Evolutionary conservation across 2,888 invertebrate genomes (phyloP), one percentile per base, ranked within the genome.

Genomic region (Diarsia brunnea): DNA sequence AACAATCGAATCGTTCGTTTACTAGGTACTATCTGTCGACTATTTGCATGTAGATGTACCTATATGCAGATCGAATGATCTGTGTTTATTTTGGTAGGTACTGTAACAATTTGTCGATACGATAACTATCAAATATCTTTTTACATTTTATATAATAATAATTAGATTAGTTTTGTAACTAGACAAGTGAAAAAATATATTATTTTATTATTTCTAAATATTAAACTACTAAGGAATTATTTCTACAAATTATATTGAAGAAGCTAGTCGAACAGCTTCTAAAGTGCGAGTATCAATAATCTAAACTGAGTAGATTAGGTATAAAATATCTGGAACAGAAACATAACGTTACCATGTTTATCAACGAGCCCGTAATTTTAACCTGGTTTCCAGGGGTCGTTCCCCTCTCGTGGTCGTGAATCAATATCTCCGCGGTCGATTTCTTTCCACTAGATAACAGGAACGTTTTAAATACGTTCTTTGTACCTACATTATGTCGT

Each of bases 371-470:
- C 53, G 69, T 43, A n/a, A 55, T 55, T 68, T 43, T 60, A 27
- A 55, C 53, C 45, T 67, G 38, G 38, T 63, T 53, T 55, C 14
- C 67, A 58, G 45, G 47, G 82, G 76, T 84, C 81, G 60, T 77
- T 81, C 63, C 74, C 71, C 76, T 81, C 69, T 31, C 60, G 27
- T 19, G 60, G 31, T 75, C 31, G 64, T 75, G 69, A 84, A 84
- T 75, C 74, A 79, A 84, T 84, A 84, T 74, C 58, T 75, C 65
- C 49, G 68, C 73, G 63, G 67, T 69, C 49, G 55, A 72, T 51
- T 74, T 45, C 66, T 69, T 72, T 24, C 55, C 21, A 58, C n/a
- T 71, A 49, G n/a, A n/a, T 43, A 70, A 24, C 72, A 19, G 12
- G n/a, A 4, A 31, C 60, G 58, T 58, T 58, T n/a, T n/a, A n/a